Conservation (phyloP, 30 jellyfish, hydroid and myxozoan genomes). For the Chironex yamaguchii region DNA sequence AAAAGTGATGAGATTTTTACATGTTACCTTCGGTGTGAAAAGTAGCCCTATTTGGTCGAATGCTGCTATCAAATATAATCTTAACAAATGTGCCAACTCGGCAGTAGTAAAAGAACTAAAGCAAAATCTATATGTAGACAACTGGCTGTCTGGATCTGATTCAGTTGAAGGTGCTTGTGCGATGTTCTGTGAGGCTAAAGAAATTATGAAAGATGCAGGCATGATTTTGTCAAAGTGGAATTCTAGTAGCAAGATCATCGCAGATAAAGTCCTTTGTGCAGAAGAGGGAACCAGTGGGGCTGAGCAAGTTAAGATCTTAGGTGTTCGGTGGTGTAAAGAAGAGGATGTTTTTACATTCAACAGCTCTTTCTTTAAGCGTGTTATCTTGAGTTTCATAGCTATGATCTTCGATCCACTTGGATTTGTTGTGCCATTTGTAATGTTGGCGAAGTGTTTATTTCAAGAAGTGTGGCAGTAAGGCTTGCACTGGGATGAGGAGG, state of each 20-base stretch:
- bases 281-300: neutral
- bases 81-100: neutral
- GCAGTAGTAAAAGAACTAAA: neutral
- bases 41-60: neutral
- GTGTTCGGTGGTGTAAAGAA: neutral
- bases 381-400: neutral
- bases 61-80: neutral
- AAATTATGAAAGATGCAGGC: neutral
- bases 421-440: neutral
- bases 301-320: neutral
- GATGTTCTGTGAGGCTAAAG: neutral
- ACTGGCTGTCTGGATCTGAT: neutral
- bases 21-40: neutral
- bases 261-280: neutral
- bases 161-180: neutral
- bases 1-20: neutral
- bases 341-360: neutral
- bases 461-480: neutral
- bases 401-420: slow-evolving; percentile 16
- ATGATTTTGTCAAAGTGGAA: neutral
- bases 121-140: neutral
- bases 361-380: neutral
- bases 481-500: neutral
- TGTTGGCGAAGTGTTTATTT: neutral
- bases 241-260: neutral